These are phyloP conservation scores for Harpagoxenus sublaevis DNA, from an alignment of 2,888 invertebrate species.

Conservation along the genomic window DNA sequence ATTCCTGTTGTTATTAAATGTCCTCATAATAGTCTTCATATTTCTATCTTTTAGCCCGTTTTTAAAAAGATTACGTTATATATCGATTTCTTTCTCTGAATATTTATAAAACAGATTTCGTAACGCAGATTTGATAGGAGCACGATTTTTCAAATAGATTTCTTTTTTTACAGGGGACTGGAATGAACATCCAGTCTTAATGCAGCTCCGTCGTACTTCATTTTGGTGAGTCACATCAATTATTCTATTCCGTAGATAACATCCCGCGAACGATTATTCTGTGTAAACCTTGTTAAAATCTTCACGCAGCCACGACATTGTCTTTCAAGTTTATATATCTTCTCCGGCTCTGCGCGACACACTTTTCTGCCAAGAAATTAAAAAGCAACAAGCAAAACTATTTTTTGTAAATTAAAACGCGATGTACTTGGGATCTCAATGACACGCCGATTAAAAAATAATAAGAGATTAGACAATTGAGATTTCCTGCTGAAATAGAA, in stretches of 20 bases:
- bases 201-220: neutral
- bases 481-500: neutral
- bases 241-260: slow-evolving; percentile 1
- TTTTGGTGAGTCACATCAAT: neutral
- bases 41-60: neutral
- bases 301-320: neutral
- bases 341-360: neutral
- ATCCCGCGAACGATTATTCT: neutral
- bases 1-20: neutral
- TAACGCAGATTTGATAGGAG: neutral
- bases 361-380: neutral
- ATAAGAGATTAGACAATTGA: neutral
- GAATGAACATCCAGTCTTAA: neutral
- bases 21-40: neutral
- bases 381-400: neutral
- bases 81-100: neutral
- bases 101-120: neutral
- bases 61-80: neutral
- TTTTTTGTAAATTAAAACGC: neutral
- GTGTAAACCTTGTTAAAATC: slow-evolving; percentile 7
- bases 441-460: neutral
- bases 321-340: neutral
- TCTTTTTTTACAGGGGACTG: neutral
- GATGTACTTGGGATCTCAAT: too few species aligned
- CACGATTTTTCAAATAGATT: neutral